phyloP scores from a whole-genome alignment of 2,888 invertebrate species.

The Diaprepes abbreviatus region DNA sequence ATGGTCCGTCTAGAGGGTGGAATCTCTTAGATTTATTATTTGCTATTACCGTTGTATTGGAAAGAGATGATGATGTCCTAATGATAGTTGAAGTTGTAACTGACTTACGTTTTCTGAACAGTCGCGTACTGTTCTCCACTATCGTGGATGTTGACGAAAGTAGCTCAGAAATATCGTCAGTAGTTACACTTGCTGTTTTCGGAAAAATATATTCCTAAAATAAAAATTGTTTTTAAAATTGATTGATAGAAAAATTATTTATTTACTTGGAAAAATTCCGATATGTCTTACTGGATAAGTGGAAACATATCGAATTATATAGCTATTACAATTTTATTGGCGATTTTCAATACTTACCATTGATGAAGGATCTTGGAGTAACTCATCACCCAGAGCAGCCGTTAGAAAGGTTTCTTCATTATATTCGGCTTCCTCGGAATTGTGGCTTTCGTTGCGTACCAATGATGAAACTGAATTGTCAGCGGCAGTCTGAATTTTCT shows the following conservation, averaged over 20 bases:
- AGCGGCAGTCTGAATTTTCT: too few species aligned
- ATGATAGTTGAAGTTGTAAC: not conserved
- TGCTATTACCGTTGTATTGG: not conserved
- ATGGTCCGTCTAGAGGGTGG: not conserved
- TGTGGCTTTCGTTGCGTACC: not conserved
- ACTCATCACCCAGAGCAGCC: conserved; percentile 16
- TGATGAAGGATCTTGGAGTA: not conserved
- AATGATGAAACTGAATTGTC: not conserved
- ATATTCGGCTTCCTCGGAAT: not conserved
- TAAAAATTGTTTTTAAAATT: not conserved
- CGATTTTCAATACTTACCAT: not conserved
- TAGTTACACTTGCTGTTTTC: conserved; percentile 6
- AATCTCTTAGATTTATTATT: not conserved
- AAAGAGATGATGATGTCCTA: not conserved
- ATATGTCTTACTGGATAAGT: too few species aligned
- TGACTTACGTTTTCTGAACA: not conserved
- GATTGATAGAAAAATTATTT: too few species aligned
- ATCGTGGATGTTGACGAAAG: not conserved
- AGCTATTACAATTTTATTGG: too few species aligned
- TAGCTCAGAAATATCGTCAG: conserved; percentile 19
- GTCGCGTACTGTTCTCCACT: not conserved
- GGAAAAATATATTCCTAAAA: conserved; percentile 17
- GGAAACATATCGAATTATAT: too few species aligned
- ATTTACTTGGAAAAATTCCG: too few species aligned
- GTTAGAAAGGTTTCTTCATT: conserved; percentile 10